A percentile compares a stretch with the other conserved stretches of the same genome.
Conservation (phyloP, 2,797 vertebrate species). For the Craterocephalus amniculus region DNA sequence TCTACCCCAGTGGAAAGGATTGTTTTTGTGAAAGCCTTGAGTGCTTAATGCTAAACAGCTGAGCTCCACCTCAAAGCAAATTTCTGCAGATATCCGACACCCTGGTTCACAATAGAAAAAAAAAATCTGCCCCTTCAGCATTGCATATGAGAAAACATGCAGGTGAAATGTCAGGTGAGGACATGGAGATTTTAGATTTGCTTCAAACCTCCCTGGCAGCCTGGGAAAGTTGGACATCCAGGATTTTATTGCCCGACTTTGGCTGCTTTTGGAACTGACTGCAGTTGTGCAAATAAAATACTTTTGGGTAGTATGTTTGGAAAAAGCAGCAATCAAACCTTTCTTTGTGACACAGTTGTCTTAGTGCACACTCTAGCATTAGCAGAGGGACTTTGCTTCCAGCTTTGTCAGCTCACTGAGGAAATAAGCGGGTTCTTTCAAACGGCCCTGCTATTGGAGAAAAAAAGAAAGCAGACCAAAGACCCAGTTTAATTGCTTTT, state of each 20-base stretch:
- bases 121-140: constrained; percentile 8
- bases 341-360: constrained; percentile 6
- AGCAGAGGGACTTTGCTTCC: constrained; percentile 1
- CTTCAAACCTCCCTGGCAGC: constrained; percentile 1
- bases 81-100: constrained; percentile 29
- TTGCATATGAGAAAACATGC: background rate
- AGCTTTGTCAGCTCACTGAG: constrained; percentile 4
- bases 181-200: constrained; percentile 3
- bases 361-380: background rate
- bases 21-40: constrained; percentile 22
- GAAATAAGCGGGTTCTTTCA: constrained; percentile 9
- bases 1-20: constrained; percentile 8
- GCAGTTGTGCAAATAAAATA: constrained; percentile 7
- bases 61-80: constrained; percentile 30
- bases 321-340: constrained; percentile 25
- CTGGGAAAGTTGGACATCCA: background rate
- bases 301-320: background rate
- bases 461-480: constrained; percentile 20
- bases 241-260: constrained; percentile 4
- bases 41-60: constrained; percentile 44
- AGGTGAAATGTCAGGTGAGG: background rate
- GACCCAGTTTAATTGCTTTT: constrained; percentile 48
- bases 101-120: constrained; percentile 17
- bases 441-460: constrained; percentile 5
- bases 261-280: constrained; percentile 9